Evolutionary conservation across 2,888 invertebrate species (phyloP).

Genomic region (Microplitis manilae): DNA sequence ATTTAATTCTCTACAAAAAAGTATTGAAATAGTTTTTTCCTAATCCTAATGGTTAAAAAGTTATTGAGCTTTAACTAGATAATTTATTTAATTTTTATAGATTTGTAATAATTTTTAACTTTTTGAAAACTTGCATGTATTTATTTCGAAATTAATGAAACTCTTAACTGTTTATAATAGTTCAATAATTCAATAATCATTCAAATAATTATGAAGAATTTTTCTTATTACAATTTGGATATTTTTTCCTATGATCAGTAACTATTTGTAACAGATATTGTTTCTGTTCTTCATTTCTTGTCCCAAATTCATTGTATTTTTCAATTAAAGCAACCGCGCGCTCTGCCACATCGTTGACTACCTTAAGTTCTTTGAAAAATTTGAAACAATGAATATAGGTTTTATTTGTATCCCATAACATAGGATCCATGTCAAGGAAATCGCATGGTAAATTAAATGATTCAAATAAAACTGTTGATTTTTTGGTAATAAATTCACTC

Average conservation of each 20-base stretch:
- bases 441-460: not conserved
- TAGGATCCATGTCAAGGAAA: constrained; percentile 10
- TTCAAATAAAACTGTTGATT: constrained; percentile 1
- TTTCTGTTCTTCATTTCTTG: constrained; percentile 25
- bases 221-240: not conserved
- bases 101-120: no score
- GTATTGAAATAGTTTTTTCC: no score
- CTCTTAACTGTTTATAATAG: no score
- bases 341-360: constrained; percentile 29
- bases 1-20: no score
- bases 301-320: constrained; percentile 18
- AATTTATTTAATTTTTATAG: no score
- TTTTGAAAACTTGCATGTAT: no score
- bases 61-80: no score
- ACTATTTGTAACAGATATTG: constrained; percentile 14
- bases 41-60: no score
- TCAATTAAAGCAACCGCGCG: constrained; percentile 8
- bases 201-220: not conserved
- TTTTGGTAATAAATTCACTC: constrained; percentile 5
- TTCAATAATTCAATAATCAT: no score
- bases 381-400: not conserved
- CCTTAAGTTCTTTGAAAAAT: not conserved
- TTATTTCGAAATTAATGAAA: no score
- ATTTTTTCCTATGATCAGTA: not conserved
- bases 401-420: constrained; percentile 5